Conservation (phyloP, 1,140 invertebrate genomes). For the Branchinecta lynchi region DNA sequence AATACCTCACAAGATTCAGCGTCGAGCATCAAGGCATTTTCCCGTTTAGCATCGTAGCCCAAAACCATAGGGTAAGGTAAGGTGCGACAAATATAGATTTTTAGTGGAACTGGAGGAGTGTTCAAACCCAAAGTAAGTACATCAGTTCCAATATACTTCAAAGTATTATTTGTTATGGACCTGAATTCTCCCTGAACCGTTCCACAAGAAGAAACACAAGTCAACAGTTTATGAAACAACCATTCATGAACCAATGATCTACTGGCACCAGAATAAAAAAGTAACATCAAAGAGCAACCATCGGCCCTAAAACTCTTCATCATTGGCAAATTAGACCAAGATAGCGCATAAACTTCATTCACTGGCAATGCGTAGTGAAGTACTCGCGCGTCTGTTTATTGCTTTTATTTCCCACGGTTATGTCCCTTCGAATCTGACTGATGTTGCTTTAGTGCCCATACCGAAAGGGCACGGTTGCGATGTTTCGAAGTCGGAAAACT, state of each 20-base stretch:
- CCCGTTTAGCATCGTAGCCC: background rate
- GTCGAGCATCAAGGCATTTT: slow-evolving; percentile 9
- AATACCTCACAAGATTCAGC: slow-evolving; percentile 9
- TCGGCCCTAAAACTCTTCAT: background rate
- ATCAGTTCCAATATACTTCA: slow-evolving; percentile 6
- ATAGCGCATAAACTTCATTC: slow-evolving; percentile 10
- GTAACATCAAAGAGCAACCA: slow-evolving; percentile 9
- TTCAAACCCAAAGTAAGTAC: slow-evolving; percentile 6
- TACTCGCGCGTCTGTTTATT: too few species aligned
- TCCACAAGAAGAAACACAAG: background rate
- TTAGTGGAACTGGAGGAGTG: background rate
- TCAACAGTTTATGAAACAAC: slow-evolving; percentile 6
- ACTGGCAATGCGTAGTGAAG: background rate
- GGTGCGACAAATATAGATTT: slow-evolving; percentile 5
- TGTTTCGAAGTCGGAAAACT: too few species aligned
- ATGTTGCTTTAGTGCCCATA: too few species aligned
- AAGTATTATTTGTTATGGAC: background rate
- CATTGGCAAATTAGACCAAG: slow-evolving; percentile 5
- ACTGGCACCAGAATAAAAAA: slow-evolving; percentile 2
- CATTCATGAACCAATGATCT: slow-evolving; percentile 5
- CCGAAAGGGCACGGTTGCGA: too few species aligned
- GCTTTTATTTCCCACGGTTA: too few species aligned
- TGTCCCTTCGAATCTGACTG: too few species aligned
- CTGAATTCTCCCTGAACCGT: background rate
- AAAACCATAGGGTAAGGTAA: slow-evolving; percentile 1